A percentile compares a stretch with the other conserved stretches of the same genome.
Conservation (phyloP, 2,797 vertebrate genomes). For the Tokudaia muenninki region DNA sequence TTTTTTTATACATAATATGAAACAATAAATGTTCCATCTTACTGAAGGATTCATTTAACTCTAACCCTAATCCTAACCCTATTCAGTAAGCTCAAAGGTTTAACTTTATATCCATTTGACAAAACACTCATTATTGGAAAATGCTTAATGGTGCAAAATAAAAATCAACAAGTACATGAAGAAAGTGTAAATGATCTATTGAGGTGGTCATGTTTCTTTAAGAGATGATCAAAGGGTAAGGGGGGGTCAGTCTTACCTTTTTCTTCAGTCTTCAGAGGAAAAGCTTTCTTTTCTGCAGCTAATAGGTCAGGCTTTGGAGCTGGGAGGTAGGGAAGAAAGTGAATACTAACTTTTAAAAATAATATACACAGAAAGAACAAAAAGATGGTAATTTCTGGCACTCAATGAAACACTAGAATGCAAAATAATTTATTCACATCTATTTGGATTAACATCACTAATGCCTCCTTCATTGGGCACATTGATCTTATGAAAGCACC, state of each 20-base stretch:
- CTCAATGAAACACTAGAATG: constrained; percentile 6
- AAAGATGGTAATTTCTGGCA: neutral
- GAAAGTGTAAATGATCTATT: neutral
- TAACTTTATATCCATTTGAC: constrained; percentile 45
- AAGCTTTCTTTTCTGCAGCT: constrained; percentile 91
- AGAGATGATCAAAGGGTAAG: neutral
- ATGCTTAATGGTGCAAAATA: neutral
- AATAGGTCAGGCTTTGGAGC: constrained; percentile 93
- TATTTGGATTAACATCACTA: constrained; percentile 7
- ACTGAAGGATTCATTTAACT: neutral
- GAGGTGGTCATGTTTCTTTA: neutral
- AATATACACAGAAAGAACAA: constrained; percentile 46
- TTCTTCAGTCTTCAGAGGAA: constrained; percentile 90
- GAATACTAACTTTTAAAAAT: constrained; percentile 45
- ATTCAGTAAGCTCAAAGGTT: constrained; percentile 3
- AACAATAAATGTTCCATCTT: constrained; percentile 48
- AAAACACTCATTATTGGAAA: constrained; percentile 46
- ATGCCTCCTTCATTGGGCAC: neutral
- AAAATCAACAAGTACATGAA: constrained; percentile 21
- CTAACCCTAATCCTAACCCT: neutral
- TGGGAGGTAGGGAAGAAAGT: constrained; percentile 78
- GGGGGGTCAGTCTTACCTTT: constrained; percentile 89
- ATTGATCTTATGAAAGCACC: neutral
- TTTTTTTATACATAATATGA: constrained; percentile 35
- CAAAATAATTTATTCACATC: neutral